phyloP scores from a whole-genome alignment of 2,113 vertebrate species.

The Stomatorhinus ivindoensis region DNA sequence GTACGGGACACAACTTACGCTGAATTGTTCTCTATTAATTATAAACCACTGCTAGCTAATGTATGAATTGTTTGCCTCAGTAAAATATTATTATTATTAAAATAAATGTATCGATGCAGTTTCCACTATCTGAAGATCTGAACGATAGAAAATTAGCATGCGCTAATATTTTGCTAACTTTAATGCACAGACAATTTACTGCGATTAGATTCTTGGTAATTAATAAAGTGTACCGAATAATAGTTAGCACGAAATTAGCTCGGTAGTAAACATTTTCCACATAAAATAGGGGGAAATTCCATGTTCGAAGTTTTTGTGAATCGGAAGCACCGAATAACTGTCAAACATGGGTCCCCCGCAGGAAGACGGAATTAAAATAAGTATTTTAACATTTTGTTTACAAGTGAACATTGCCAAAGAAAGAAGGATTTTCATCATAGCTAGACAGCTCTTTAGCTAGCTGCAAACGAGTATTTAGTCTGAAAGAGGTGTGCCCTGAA shows the following conservation, averaged over 20 bases:
- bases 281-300: background rate
- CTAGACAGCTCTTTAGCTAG: slow-evolving; percentile 22
- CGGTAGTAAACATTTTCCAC: too few species aligned
- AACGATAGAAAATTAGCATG: background rate
- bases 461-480: slow-evolving; percentile 5
- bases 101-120: background rate
- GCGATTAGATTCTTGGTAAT: background rate
- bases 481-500: background rate
- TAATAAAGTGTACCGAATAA: background rate
- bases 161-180: background rate
- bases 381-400: slow-evolving; percentile 25
- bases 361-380: background rate
- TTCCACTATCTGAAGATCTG: background rate
- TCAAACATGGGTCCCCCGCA: background rate
- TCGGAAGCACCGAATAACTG: background rate
- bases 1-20: background rate
- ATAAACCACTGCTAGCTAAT: background rate
- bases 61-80: background rate
- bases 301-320: background rate
- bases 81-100: background rate
- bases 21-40: background rate
- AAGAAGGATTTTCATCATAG: slow-evolving; percentile 37
- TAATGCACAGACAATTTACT: background rate
- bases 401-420: slow-evolving; percentile 19
- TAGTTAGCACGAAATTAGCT: background rate